Base-by-base conservation (phyloP, 37 sponge, comb jelly and placozoan genomes). In the Ianthella basta region DNA sequence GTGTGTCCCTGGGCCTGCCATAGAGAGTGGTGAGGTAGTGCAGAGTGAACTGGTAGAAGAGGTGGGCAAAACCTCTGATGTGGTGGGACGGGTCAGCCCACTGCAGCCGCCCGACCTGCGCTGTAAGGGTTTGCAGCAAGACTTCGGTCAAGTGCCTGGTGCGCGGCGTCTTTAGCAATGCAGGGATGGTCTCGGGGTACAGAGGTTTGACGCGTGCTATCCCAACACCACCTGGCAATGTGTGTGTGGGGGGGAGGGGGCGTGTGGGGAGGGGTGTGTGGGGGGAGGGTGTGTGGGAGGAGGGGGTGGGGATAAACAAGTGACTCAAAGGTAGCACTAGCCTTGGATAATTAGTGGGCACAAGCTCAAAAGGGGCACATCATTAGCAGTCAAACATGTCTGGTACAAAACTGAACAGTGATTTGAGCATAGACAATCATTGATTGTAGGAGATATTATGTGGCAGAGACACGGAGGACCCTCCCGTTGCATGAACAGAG, bases 21-120 rank as follows among this genome's bases (percentile, higher is more conserved):
- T 89, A 96, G 73, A 96, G 88, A 37, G 88, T 82, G 35, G 82
- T 88, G 19, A 96, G 72, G 83, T 94, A 96, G 83, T 88, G 85
- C 56, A 90, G 86, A 69, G 94, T 94, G 88, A 94, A 94, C 64
- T 89, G 90, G 69, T 91, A 87, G 89, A 94, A 96, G 6, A 96
- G 85, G 59, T 83, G 92, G 57, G 89, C 82, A 54, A 96, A 94
- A 0, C 97, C 94, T 24, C 92, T 77, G 35, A 82, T n/a, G 55
- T 87, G 89, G 54, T 91, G 79, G 35, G 65, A 33, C 18, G 75
- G 77, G 40, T 85, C 88, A n/a, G 72, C 83, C 95, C 95, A 95
- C n/a, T 92, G 82, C 37, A 92, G 64, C 40, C 91, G 38, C 44
- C 87, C 84, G 68, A 92, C 86, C 86, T 92, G 80, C 19, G 69